Base-by-base conservation (phyloP, 2,113 vertebrate genomes). In the Melanostigma gelatinosum region DNA sequence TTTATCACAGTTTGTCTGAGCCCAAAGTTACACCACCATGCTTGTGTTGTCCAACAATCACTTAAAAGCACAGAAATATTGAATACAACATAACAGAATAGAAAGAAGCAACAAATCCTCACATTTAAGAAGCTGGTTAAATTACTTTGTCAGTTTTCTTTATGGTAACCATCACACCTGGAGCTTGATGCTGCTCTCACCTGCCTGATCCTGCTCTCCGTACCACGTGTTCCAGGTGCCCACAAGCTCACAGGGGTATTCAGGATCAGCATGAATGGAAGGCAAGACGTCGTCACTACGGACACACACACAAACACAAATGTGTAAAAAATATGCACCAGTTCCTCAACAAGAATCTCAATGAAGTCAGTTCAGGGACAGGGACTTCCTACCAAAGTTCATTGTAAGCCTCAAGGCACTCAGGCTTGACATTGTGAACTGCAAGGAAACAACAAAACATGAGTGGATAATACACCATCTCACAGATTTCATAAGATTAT, bases 141-240 rank as follows among this genome's bases (percentile, higher is more conserved):
- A 40, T 11, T 2, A 36, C 13, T 50, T 24, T 0, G 2, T 60
- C 24, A 12, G 29, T 58, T 66, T 3, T 15, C 50, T 48, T 54
- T 42, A 34, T 7, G 0, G 29, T 22, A 22, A 29, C 44, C 13
- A 8, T 58, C 13, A 48, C 10, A 72, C 8, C 34, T 12, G 0
- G 18, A 55, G 20, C 24, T 36, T 54, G 16, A 57, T 11, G 2
- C 0, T n/a, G 24, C 4, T 90, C 96, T 91, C 96, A 99, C 98
- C 98, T 90, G 98, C 97, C 93, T 99, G 98, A 93, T 99, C 98
- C 89, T 99, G 98, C 88, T 99, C 98, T 90, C 98, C 98, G 79
- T 99, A 99, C 98, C 98, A 99, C 60, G 98, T 99, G 94, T 99
- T 99, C 98, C 98, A 99, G 48, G 97, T 99, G 66, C 98, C 98